Conservation (phyloP, 2,797 vertebrate genomes). For the Anguilla marmorata region DNA sequence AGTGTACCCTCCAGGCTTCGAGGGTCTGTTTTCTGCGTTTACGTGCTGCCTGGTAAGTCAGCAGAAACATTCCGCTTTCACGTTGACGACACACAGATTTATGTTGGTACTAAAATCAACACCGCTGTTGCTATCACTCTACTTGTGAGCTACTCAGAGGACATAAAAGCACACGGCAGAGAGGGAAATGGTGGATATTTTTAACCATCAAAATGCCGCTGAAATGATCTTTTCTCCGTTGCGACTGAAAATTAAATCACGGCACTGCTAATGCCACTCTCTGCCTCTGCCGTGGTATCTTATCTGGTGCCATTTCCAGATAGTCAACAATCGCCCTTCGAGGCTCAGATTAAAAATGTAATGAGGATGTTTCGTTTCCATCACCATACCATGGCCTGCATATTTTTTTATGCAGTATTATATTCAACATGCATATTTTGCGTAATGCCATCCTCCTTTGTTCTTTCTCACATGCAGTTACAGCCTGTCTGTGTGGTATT, state of each 20-base stretch:
- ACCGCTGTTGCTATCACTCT: background rate
- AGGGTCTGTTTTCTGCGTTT: background rate
- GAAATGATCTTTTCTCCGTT: background rate
- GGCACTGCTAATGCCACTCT: background rate
- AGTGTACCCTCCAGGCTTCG: background rate
- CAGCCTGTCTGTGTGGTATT: background rate
- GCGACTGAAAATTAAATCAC: background rate
- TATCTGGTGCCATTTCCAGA: background rate
- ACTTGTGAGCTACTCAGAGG: background rate
- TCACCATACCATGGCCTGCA: background rate
- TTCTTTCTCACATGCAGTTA: background rate
- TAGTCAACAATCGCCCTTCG: background rate
- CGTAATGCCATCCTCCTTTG: background rate
- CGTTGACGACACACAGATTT: background rate
- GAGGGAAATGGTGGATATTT: background rate
- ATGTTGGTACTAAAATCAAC: background rate
- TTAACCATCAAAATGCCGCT: background rate
- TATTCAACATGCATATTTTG: background rate
- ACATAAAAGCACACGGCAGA: background rate
- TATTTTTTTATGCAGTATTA: background rate
- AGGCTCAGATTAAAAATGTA: background rate
- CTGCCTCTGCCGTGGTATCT: background rate
- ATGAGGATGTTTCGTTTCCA: background rate
- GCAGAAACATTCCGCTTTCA: conserved; percentile 1
- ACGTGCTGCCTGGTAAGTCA: background rate